Evolutionary conservation across 1,140 invertebrate genomes (phyloP).

Genomic region (Colletes gigas): DNA sequence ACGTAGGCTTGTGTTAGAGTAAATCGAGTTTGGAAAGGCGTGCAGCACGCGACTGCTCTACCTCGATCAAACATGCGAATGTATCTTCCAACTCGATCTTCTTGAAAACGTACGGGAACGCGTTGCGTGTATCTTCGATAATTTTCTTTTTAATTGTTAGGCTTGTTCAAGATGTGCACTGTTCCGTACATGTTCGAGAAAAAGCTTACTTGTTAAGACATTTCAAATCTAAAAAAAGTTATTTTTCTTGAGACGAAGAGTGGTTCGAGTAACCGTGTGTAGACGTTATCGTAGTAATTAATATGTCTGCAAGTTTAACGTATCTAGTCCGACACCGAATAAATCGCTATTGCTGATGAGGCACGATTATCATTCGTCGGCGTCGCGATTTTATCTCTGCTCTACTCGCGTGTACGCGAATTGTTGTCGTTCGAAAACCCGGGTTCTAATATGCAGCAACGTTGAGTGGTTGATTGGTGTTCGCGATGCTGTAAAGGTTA

Average conservation of each 20-base stretch:
- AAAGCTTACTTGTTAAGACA: too few relatives aligned
- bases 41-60: too few relatives aligned
- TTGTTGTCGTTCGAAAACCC: background rate
- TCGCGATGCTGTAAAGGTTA: constrained; percentile 5
- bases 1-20: too few relatives aligned
- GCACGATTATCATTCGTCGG: constrained; percentile 10
- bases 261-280: background rate
- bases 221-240: background rate
- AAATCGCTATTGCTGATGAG: constrained; percentile 15
- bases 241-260: background rate
- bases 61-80: too few relatives aligned
- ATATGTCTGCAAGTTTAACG: constrained; percentile 38
- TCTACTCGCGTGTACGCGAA: background rate
- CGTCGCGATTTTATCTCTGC: background rate
- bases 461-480: background rate
- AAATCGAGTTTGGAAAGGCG: too few relatives aligned
- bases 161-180: too few relatives aligned
- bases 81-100: too few relatives aligned
- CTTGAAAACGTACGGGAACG: too few relatives aligned
- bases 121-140: too few relatives aligned
- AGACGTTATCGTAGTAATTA: constrained; percentile 43
- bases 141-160: too few relatives aligned
- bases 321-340: background rate
- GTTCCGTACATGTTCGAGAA: too few relatives aligned
- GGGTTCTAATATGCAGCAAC: background rate